Percentiles rank a stretch among this genome's conserved stretches.
Evolutionary conservation across 2,888 invertebrate genomes (phyloP).

Genomic region (Mycogona germanica): DNA sequence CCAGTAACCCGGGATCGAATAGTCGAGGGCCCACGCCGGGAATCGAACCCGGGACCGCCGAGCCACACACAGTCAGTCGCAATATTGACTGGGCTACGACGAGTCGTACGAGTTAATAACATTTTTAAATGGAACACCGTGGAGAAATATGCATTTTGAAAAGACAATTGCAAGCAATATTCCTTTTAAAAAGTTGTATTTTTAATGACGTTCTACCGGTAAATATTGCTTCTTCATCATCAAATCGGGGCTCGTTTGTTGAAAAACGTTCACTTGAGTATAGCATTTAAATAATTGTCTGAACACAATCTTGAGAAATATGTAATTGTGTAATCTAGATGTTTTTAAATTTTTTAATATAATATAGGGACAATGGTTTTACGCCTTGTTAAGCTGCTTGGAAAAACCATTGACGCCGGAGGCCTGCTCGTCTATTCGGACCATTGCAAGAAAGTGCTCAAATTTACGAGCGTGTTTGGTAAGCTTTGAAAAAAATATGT

Average conservation of each 20-base stretch:
- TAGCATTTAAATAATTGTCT: too few species aligned
- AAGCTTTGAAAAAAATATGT: conserved; percentile 14
- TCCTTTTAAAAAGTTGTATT: background rate
- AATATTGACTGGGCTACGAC: too few species aligned
- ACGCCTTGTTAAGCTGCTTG: conserved; percentile 49
- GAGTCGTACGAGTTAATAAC: too few species aligned
- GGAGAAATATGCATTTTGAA: too few species aligned
- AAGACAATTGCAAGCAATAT: too few species aligned
- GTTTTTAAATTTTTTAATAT: background rate
- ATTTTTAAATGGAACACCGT: too few species aligned
- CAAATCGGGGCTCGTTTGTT: too few species aligned
- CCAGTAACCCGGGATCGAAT: too few species aligned
- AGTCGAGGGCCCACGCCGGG: too few species aligned
- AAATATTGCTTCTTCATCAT: background rate
- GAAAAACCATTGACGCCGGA: conserved; percentile 55
- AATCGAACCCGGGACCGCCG: too few species aligned
- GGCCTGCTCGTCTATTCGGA: conserved; percentile 49
- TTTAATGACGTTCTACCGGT: background rate
- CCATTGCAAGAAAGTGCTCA: conserved; percentile 48
- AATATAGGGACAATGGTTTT: conserved; percentile 52
- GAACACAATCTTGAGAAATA: background rate
- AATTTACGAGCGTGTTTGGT: conserved; percentile 33
- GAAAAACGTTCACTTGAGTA: too few species aligned
- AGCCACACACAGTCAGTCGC: too few species aligned
- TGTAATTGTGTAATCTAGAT: background rate